phyloP scores from a whole-genome alignment of 2,113 vertebrate genomes.

The Passerina amoena region DNA sequence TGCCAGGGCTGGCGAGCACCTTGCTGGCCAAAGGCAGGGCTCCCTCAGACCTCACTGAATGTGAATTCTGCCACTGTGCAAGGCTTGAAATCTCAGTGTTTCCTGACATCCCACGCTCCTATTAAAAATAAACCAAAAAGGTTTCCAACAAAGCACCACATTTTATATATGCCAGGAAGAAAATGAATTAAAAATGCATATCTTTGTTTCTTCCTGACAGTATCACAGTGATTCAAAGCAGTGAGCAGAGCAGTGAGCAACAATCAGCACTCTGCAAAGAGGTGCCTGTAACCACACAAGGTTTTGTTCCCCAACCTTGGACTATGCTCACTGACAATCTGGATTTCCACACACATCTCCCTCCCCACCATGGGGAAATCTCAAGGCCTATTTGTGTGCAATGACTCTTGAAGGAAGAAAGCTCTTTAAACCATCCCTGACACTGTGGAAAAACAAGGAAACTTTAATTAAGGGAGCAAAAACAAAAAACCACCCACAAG shows the following conservation, averaged over 20 bases:
- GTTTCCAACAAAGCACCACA: conserved; percentile 41
- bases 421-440: neutral
- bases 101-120: neutral
- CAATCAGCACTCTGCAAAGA: neutral
- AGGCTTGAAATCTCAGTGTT: conserved; percentile 28
- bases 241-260: neutral
- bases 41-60: neutral
- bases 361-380: neutral
- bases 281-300: neutral
- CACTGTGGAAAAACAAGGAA: conserved; percentile 32
- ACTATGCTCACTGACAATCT: neutral
- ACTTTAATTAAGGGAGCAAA: conserved; percentile 33
- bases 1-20: neutral
- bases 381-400: neutral
- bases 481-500: conserved; percentile 28
- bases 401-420: neutral
- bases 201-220: conserved; percentile 53
- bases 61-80: conserved; percentile 20
- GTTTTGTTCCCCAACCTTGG: neutral
- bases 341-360: neutral
- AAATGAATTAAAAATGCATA: conserved; percentile 57
- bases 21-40: neutral
- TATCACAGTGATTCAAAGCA: conserved; percentile 19
- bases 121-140: conserved; percentile 40
- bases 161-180: conserved; percentile 35